Conservation (phyloP, 1,140 invertebrate genomes). For the Drosophila insularis region DNA sequence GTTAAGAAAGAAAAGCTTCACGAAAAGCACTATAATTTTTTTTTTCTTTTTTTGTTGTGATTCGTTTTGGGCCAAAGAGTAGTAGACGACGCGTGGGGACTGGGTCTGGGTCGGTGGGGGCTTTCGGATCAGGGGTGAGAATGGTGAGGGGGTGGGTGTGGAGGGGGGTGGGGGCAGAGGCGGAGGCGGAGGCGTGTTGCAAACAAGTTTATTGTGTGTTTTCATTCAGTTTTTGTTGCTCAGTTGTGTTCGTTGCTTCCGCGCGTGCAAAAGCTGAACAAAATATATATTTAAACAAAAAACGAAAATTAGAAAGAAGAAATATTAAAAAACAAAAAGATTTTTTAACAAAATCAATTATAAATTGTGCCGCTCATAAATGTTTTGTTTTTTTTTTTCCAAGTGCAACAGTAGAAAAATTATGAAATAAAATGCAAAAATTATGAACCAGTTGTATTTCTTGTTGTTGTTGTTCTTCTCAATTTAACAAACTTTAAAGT, state of each 20-base stretch:
- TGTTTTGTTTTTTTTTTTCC: neutral
- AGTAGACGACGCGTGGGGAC: neutral
- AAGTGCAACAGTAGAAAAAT: constrained; percentile 18
- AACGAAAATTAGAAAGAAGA: neutral
- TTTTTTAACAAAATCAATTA: neutral
- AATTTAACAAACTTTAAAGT: neutral
- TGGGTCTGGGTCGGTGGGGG: neutral
- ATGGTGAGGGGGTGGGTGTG: too few species aligned
- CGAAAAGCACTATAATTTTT: neutral
- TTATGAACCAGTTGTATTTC: neutral
- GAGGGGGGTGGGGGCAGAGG: neutral
- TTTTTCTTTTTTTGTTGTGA: neutral
- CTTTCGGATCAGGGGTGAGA: neutral
- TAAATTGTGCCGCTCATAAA: neutral
- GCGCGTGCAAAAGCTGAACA: constrained; percentile 70
- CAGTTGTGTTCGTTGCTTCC: constrained; percentile 72
- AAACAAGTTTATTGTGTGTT: constrained; percentile 64
- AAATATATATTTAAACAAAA: neutral
- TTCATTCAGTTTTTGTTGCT: constrained; percentile 73
- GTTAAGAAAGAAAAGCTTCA: neutral
- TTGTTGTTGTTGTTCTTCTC: neutral
- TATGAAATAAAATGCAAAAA: constrained; percentile 7
- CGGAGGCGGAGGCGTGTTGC: neutral
- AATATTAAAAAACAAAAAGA: neutral
- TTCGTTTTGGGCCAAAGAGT: neutral